Evolutionary conservation across 64 coral and sea anemone genomes (phyloP).

Genomic region (Catalaphyllia jardinei): DNA sequence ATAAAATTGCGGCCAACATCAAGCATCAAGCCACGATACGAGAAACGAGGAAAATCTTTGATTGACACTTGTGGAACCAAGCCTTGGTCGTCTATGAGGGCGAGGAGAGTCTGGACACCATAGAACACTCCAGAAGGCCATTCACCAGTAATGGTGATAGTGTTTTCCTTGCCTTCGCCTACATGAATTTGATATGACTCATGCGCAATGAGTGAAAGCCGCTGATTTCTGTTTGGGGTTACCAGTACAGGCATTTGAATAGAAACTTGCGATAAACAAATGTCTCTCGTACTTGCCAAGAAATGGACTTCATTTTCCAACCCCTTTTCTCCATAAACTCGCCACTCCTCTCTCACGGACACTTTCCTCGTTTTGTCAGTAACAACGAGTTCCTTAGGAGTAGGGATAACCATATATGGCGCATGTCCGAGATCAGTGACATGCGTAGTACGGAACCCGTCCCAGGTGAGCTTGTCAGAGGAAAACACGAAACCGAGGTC

Average conservation of each 20-base stretch:
- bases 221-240: neutral
- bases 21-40: slow-evolving; percentile 63
- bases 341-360: neutral
- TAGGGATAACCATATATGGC: slow-evolving; percentile 10
- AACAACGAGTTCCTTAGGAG: neutral
- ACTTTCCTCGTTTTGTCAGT: neutral
- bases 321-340: slow-evolving; percentile 1
- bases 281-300: slow-evolving; percentile 14
- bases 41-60: slow-evolving; percentile 63
- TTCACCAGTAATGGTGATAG: slow-evolving; percentile 48
- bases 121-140: slow-evolving; percentile 49
- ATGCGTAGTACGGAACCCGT: slow-evolving; percentile 12
- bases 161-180: neutral
- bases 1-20: slow-evolving; percentile 71
- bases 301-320: slow-evolving; percentile 21
- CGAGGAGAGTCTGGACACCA: slow-evolving; percentile 59
- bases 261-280: neutral
- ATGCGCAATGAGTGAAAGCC: neutral
- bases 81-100: slow-evolving; percentile 28
- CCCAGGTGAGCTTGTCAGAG: slow-evolving; percentile 22
- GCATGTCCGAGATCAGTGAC: slow-evolving; percentile 20
- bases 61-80: slow-evolving; percentile 45
- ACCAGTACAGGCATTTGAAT: neutral
- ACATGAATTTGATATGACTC: slow-evolving; percentile 64
- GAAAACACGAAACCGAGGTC: slow-evolving; percentile 52